phyloP scores from a whole-genome alignment of 1,140 invertebrate genomes.

The Euborellia annulipes region DNA sequence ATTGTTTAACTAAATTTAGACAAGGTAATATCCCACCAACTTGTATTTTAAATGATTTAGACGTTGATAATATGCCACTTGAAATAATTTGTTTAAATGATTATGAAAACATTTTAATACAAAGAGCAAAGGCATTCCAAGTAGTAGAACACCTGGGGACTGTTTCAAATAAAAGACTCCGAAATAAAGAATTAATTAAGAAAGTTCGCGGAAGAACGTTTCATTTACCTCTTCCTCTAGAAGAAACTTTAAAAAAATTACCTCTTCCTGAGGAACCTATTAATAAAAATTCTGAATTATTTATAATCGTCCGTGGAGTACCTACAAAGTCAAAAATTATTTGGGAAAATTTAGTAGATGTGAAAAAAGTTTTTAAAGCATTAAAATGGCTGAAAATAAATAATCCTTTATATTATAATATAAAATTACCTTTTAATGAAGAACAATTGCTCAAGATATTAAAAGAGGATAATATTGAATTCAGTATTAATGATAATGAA shows the following conservation, averaged over 20 bases:
- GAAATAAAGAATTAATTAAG: slow-evolving; percentile 13
- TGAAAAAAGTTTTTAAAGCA: slow-evolving; percentile 12
- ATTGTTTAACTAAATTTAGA: too few species aligned
- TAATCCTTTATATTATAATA: slow-evolving; percentile 15
- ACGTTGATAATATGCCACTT: slow-evolving; percentile 7
- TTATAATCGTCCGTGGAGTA: too few species aligned
- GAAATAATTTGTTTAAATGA: slow-evolving; percentile 15
- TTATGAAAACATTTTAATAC: slow-evolving; percentile 20
- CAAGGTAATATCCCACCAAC: too few species aligned
- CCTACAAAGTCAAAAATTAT: slow-evolving; percentile 17
- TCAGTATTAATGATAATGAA: too few species aligned
- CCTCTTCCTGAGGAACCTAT: too few species aligned
- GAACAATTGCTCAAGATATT: too few species aligned
- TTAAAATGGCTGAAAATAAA: slow-evolving; percentile 12
- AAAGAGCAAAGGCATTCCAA: slow-evolving; percentile 24
- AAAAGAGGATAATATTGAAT: too few species aligned
- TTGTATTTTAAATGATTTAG: slow-evolving; percentile 15
- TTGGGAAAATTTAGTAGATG: slow-evolving; percentile 13
- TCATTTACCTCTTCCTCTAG: slow-evolving; percentile 24
- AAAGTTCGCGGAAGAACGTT: slow-evolving; percentile 22
- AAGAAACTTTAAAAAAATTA: too few species aligned
- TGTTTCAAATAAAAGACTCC: slow-evolving; percentile 19
- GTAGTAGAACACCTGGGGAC: slow-evolving; percentile 17
- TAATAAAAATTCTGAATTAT: too few species aligned
- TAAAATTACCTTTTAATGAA: too few species aligned